phyloP scores from a whole-genome alignment of 2,113 vertebrate genomes.

The Ursus arctos region DNA sequence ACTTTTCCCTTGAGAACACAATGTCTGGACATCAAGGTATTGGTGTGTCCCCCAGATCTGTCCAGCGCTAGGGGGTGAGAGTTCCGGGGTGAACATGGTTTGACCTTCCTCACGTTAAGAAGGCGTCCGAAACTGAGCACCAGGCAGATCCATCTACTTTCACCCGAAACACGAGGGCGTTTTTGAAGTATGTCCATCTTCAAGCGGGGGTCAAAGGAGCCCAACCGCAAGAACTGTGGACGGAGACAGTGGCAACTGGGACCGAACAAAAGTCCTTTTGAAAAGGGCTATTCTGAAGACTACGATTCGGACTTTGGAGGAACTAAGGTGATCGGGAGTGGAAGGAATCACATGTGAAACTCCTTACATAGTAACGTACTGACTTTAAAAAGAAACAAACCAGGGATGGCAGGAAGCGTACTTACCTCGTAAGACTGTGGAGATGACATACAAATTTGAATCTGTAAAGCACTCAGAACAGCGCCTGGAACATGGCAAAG shows the following conservation, averaged over 20 bases:
- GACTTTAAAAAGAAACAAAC: not conserved
- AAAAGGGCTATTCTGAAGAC: not conserved
- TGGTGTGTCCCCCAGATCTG: not conserved
- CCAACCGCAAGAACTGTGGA: not conserved
- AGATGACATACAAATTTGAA: not conserved
- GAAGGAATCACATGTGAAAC: not conserved
- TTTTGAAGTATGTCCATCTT: not conserved
- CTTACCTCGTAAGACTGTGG: not conserved
- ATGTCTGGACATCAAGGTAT: slow-evolving; percentile 38
- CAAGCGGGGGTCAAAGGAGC: not conserved
- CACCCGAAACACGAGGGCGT: not conserved
- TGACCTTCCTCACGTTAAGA: not conserved
- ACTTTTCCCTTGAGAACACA: slow-evolving; percentile 23
- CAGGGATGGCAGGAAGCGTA: not conserved
- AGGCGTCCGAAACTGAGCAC: not conserved
- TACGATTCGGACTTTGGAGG: no score
- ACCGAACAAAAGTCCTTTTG: not conserved
- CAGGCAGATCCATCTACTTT: not conserved
- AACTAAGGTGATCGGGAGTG: not conserved
- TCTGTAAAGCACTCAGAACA: not conserved
- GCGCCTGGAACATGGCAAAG: not conserved
- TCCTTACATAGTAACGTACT: not conserved
- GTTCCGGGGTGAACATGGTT: not conserved
- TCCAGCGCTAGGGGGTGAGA: no score
- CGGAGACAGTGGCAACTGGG: not conserved